Conservation (phyloP, 1,140 invertebrate species). For the Manduca sexta region DNA sequence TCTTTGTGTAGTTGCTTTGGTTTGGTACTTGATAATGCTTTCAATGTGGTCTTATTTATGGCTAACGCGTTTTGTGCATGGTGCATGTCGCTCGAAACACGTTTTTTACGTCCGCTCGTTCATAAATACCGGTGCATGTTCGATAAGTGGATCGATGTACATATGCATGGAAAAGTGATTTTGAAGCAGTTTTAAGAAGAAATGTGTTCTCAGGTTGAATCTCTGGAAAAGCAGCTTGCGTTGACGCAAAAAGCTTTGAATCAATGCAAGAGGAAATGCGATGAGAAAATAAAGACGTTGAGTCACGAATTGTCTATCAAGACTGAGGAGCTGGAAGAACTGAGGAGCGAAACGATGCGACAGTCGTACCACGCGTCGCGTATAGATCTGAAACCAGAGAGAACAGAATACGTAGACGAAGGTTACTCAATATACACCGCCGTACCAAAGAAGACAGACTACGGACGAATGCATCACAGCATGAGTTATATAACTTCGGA, state of each 20-base stretch:
- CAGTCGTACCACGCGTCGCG: slow-evolving; percentile 54
- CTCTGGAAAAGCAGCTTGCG: slow-evolving; percentile 70
- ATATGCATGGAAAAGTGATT: slow-evolving; percentile 41
- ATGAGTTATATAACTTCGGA: slow-evolving; percentile 62
- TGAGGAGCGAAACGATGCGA: slow-evolving; percentile 60
- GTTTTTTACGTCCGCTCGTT: slow-evolving; percentile 23
- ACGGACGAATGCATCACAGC: slow-evolving; percentile 63
- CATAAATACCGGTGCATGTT: slow-evolving; percentile 45
- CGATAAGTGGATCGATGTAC: slow-evolving; percentile 24
- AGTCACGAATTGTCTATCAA: slow-evolving; percentile 67
- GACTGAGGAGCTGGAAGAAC: slow-evolving; percentile 65
- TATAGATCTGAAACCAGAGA: slow-evolving; percentile 57
- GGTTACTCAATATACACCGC: slow-evolving; percentile 60
- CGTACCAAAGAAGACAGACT: slow-evolving; percentile 61
- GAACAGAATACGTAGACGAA: slow-evolving; percentile 59
- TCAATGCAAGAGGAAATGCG: slow-evolving; percentile 64
- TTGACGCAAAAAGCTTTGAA: slow-evolving; percentile 60
- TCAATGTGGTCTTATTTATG: slow-evolving; percentile 14
- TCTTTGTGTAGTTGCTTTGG: slow-evolving; percentile 24
- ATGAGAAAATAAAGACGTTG: slow-evolving; percentile 66
- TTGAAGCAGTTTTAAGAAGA: slow-evolving; percentile 51
- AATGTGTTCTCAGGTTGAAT: slow-evolving; percentile 70
- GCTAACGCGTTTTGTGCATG: slow-evolving; percentile 29
- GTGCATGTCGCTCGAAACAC: slow-evolving; percentile 16
- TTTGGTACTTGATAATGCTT: slow-evolving; percentile 15